Evolutionary conservation across 2,888 invertebrate species (phyloP).

Genomic region (Galerucella nymphaeae): DNA sequence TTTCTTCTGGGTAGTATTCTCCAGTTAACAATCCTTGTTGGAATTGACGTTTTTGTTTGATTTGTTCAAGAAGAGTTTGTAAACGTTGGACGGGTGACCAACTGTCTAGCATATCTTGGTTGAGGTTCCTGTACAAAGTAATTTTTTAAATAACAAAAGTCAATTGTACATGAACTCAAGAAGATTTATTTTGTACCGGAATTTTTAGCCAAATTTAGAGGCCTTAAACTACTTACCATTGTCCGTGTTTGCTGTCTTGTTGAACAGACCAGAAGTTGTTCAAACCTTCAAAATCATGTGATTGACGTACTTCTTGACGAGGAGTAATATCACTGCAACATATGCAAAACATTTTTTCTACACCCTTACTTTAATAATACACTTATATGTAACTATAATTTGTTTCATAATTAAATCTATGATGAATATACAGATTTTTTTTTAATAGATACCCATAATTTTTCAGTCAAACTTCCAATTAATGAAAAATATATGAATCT

Average conservation of each 20-base stretch:
- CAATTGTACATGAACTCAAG: no score
- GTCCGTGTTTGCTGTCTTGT: not conserved
- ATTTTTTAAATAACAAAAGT: no score
- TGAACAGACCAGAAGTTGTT: not conserved
- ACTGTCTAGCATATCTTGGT: not conserved
- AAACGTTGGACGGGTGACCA: not conserved
- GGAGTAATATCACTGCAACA: conserved; percentile 3
- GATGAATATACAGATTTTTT: no score
- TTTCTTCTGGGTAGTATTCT: not conserved
- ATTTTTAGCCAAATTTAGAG: not conserved
- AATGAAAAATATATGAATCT: no score
- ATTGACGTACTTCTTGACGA: not conserved
- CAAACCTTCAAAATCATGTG: not conserved
- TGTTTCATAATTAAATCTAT: no score
- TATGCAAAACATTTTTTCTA: not conserved
- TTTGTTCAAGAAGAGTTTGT: conserved; percentile 5
- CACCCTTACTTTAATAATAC: no score
- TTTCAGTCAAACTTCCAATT: no score
- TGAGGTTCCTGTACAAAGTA: conserved; percentile 1
- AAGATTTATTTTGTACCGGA: not conserved
- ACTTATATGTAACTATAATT: no score
- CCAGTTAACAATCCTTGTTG: not conserved
- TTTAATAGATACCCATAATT: no score
- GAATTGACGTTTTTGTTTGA: conserved; percentile 7
- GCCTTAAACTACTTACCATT: not conserved